Evolutionary conservation across 2,797 vertebrate genomes (phyloP), one percentile per base, ranked within the genome.

Genomic region (Pantherophis vulpinus): DNA sequence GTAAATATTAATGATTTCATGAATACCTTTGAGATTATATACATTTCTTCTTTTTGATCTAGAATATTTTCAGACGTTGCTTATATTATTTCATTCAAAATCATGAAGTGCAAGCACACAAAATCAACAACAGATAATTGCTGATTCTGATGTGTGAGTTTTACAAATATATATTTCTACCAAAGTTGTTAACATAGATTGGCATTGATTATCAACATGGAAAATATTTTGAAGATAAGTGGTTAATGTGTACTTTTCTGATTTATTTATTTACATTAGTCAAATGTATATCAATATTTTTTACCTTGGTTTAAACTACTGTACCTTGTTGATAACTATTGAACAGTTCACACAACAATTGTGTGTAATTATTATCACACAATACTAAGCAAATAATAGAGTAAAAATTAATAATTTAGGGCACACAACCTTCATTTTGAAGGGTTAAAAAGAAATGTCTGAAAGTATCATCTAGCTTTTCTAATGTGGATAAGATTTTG

Each of bases 271-370:
- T 93, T 94, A 37, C 90, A 94, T 96, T 94, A 94, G 93, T 95
- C 79, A 95, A 94, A 93, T 5, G 92, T 63, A 60, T 90, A 95
- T 94, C 95, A 95, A 95, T 96, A 95, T 94, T 94, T 95, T 94
- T 95, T 96, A 96, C 95, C 91, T 95, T 74, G 88, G 93, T 2
- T 92, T 92, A 95, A 95, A 95, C 61, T 58, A 89, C 37, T 94
- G 32, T 29, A 42, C 29, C n/a, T 27, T 95, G 92, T 95, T 96
- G 95, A 91, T 83, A 61, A 90, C 74, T 27, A 0, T 0, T 16
- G 25, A 93, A 47, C 1, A 86, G 70, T 94, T 95, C 95, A 95
- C 94, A 92, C 63, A 58, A 58, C 9, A 74, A 74, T 18, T 74
- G n/a, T 37, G 6, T 70, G 14, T 7, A 70, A 70, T 70, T 32